Evolutionary conservation across 2,888 invertebrate genomes (phyloP).

Genomic region (Prosapia bicincta): DNA sequence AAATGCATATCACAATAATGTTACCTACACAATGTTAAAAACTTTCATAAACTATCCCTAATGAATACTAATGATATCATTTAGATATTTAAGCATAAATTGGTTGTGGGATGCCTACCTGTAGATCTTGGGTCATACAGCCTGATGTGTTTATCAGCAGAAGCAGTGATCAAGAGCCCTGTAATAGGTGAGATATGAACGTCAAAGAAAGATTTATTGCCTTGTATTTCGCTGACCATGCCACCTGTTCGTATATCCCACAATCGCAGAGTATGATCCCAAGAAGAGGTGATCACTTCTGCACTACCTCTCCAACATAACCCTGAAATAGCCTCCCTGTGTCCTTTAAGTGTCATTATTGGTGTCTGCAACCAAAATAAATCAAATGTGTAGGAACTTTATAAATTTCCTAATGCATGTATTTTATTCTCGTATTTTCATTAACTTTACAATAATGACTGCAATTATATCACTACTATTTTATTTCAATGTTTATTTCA

Average conservation of each 20-base stretch:
- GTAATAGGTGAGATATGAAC: slow-evolving; percentile 77
- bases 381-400: too few relatives aligned
- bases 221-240: slow-evolving; percentile 74
- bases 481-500: too few relatives aligned
- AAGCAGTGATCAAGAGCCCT: slow-evolving; percentile 74
- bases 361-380: slow-evolving; percentile 69
- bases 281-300: slow-evolving; percentile 80
- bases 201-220: slow-evolving; percentile 88
- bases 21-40: too few relatives aligned
- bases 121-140: slow-evolving; percentile 88
- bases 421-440: too few relatives aligned
- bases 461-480: too few relatives aligned
- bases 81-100: too few relatives aligned
- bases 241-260: slow-evolving; percentile 91
- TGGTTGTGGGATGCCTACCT: slow-evolving; percentile 60
- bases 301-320: slow-evolving; percentile 73
- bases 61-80: too few relatives aligned
- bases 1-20: too few relatives aligned
- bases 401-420: too few relatives aligned
- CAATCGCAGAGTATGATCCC: slow-evolving; percentile 92
- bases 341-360: slow-evolving; percentile 83
- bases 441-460: too few relatives aligned
- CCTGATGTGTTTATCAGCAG: slow-evolving; percentile 86
- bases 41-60: too few relatives aligned
- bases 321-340: slow-evolving; percentile 85